Base-by-base conservation (phyloP, 1,140 invertebrate species). In the Drosophila nebulosa region DNA sequence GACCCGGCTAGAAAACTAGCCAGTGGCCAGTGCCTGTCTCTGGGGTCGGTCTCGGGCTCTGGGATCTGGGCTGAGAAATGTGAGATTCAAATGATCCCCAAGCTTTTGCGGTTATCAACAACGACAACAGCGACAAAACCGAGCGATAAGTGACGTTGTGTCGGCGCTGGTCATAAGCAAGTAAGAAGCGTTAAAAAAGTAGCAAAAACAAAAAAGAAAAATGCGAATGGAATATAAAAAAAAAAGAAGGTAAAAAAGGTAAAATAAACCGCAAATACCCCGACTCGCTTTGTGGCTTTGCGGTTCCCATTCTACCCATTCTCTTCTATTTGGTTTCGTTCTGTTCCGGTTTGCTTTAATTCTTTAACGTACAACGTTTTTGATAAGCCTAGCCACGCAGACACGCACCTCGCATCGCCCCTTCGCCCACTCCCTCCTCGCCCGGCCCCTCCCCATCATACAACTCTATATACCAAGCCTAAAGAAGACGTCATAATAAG, bases 241-340 rank as follows among this genome's bases (percentile, higher is more conserved):
- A 18, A 42, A 18, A 42, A 39, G 18, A 42, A 18, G 18, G 12
- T 12, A 12, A n/a, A n/a, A 36, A 4, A 36, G n/a, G 35, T 14
- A 36, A 36, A 36, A 18, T 46, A 86, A 78, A 86, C 78, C 81
- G 74, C 81, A 86, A 78, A 70, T 56, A 64, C 60, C 32, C 62
- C 74, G 83, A 86, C 78, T 70, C 83, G 81, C 69, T 88, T 86
- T 78, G 78, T 86, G 74, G 74, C 71, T 74, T 74, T 74, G 71
- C 70, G 71, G 71, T 86, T 46, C 39, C 39, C 39, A 46, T 46
- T 36, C 35, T 84, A 65, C 68, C n/a, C n/a, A 51, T 60, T 24
- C 51, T 64, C 63, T 32, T 22, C 56, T 69, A 51, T 52, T 63
- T 16, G 39, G 39, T 18, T 46, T 46, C 39, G 39, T 46, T 46